Base-by-base conservation (phyloP, 2,888 invertebrate genomes). In the Epinotia demarniana region DNA sequence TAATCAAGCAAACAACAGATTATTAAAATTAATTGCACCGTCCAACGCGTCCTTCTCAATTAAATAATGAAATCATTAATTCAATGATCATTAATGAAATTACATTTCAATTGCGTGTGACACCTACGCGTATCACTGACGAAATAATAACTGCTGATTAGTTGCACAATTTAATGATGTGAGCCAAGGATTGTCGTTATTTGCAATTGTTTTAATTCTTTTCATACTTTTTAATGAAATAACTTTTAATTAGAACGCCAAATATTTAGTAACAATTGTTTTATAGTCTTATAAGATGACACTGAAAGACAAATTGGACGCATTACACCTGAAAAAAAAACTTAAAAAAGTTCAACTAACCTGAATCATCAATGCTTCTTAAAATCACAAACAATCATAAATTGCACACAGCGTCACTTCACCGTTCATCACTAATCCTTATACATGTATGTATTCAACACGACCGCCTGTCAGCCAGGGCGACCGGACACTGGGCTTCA, bases 401-500 rank as follows among this genome's bases (percentile, higher is more conserved):
- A 87, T 81, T 81, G 80, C 90, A 91, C 90, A 85, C 81, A 88
- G 84, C 81, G 86, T 86, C 93, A 93, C 93, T 90, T 84, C 92
- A 93, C 92, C 89, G 91, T 92, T 89, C 92, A 94, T 93, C 92
- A 93, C 83, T 85, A 90, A 90, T 89, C 87, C 83, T 79, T 78
- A 64, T 88, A 89, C 87, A 87, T 86, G 85, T 83, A 84, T 75
- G 80, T 87, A 85, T 84, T 81, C 83, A 83, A 79, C 80, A 91
- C 93, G 90, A 92, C 93, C 92, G 91, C 84, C 92, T 90, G 83
- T 89, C 90, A 89, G 87, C 89, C 90, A 81, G 90, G 81, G 85
- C 85, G 90, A 88, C 91, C 92, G 93, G 93, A 92, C 93, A 94
- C 94, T 94, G 93, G 93, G 89, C 92, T 89, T 87, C 89, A 87